These are phyloP conservation scores for Istiophorus platypterus DNA, from an alignment of 2,113 vertebrate genomes.

Conservation along the genomic window DNA sequence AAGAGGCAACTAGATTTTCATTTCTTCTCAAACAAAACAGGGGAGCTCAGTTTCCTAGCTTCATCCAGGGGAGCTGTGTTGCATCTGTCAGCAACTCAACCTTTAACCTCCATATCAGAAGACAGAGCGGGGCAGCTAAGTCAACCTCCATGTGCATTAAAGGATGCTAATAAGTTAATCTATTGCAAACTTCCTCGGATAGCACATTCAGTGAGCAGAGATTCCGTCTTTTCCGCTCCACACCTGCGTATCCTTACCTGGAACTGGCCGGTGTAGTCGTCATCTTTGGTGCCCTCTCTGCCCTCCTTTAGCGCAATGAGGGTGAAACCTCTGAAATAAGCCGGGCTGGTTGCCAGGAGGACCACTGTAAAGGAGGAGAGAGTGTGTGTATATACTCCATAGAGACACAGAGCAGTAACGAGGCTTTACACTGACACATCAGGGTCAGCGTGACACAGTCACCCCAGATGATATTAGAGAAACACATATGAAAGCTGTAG, in stretches of 20 bases:
- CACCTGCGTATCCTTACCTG: conserved; percentile 86
- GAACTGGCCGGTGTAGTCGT: conserved; percentile 92
- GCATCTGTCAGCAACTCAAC: conserved; percentile 42
- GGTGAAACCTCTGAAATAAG: conserved; percentile 96
- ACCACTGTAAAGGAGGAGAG: conserved; percentile 84
- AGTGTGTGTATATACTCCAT: conserved; percentile 16
- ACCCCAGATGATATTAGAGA: background rate
- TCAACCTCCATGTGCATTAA: conserved; percentile 21
- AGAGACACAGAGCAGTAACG: conserved; percentile 1
- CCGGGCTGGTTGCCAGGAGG: conserved; percentile 90
- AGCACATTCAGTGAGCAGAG: background rate
- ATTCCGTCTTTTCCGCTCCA: background rate
- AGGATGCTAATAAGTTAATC: conserved; percentile 48
- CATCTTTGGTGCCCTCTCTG: conserved; percentile 90
- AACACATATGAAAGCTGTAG: background rate
- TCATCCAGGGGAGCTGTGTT: conserved; percentile 24
- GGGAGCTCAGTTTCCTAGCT: conserved; percentile 15
- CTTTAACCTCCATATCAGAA: conserved; percentile 52
- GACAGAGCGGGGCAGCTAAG: conserved; percentile 29
- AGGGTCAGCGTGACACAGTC: conserved; percentile 8
- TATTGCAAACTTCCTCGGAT: conserved; percentile 1
- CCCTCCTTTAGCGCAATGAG: conserved; percentile 95
- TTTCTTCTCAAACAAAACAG: conserved; percentile 26
- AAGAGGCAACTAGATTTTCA: conserved; percentile 16
- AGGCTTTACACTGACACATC: background rate